Evolutionary conservation across 2,113 vertebrate species (phyloP), one percentile per base, ranked within the genome.

Genomic region (Chroicocephalus ridibundus): DNA sequence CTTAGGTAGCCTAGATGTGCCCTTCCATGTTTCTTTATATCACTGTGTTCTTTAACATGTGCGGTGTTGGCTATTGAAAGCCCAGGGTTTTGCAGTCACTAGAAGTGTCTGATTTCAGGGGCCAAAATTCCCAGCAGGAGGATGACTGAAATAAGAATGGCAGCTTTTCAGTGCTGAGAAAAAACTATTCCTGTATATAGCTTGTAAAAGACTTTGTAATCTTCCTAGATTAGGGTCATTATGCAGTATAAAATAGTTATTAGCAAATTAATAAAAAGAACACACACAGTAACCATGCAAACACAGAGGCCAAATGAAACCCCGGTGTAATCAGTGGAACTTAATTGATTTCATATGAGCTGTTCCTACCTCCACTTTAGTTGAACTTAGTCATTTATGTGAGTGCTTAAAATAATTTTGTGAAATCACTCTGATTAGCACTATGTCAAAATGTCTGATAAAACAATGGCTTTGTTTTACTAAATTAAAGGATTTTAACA

Each of bases 401-500:
- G 3, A 82, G 42, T 1, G 13, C 62, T 93, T 91, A 70, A 79
- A 94, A 92, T 72, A 89, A 82, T 72, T 84, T 71, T 54, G 22
- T 93, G 77, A 87, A 94, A 94, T 74, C 74, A 77, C n/a, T 80
- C 80, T 70, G 49, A 61, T 82, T 82, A 90, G 24, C 32, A 69
- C 62, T 77, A 9, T 51, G 76, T 49, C 15, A 94, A 94, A 94
- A 69, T 64, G 29, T 69, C 52, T 74, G 47, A 77, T 70, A 74
- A 83, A 94, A 80, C 34, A 69, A 65, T 40, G 19, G 9, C n/a
- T 87, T 94, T 85, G 16, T 80, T 90, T 88, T 44, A 83, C 26
- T 74, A 88, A 90, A 91, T 90, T 74, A 74, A 85, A 93, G 55
- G 32, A 82, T 77, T 93, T 94, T 83, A 94, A 68, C 25, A 91